phyloP scores from a whole-genome alignment of 2,797 vertebrate genomes.

The Anabacerthia variegaticeps region DNA sequence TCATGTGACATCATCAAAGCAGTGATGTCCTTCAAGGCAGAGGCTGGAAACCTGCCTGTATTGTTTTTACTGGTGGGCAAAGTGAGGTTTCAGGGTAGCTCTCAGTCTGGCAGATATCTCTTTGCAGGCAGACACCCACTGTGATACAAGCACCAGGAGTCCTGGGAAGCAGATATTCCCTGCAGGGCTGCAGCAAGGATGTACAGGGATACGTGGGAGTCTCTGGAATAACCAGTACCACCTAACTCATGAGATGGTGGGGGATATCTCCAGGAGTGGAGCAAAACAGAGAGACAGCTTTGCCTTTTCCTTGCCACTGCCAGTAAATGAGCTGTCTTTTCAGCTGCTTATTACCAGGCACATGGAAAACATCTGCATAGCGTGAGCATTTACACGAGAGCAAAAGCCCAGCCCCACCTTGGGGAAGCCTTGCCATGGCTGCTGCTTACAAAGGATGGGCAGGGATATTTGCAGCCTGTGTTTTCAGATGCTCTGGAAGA shows the following conservation, averaged over 20 bases:
- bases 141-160: background rate
- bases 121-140: background rate
- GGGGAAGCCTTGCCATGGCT: background rate
- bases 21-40: background rate
- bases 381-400: background rate
- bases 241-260: background rate
- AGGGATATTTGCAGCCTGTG: background rate
- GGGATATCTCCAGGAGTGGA: background rate
- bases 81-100: background rate
- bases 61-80: background rate
- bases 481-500: background rate
- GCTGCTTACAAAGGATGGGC: background rate
- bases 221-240: background rate
- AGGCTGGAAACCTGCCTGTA: background rate
- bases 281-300: background rate
- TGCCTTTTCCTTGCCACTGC: background rate
- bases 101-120: background rate
- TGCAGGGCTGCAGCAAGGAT: background rate
- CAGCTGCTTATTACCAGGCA: background rate
- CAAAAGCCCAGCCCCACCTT: background rate
- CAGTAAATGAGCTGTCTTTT: background rate
- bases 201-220: accelerated
- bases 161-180: background rate
- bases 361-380: background rate
- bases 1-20: background rate